These are phyloP conservation scores for Sebastes jordani DNA, from an alignment of 2,797 vertebrate genomes.

Conservation along the genomic window DNA sequence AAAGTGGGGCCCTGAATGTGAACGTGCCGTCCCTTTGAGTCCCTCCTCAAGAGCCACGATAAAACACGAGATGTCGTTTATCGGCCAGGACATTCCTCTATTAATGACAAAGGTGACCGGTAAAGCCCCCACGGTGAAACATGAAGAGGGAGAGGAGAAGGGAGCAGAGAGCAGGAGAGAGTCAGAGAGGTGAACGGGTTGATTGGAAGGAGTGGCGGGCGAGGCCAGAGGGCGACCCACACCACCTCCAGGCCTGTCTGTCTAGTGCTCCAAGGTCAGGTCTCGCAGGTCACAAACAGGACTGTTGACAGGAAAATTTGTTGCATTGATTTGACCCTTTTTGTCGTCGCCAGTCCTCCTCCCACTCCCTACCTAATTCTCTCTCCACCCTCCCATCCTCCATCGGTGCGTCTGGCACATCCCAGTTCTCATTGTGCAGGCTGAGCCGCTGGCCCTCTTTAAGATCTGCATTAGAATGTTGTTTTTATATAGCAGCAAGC, in stretches of 20 bases:
- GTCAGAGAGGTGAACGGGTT: constrained; percentile 55
- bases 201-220: constrained; percentile 46
- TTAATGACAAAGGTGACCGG: constrained; percentile 70
- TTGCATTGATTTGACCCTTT: constrained; percentile 49
- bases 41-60: constrained; percentile 30
- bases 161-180: constrained; percentile 22
- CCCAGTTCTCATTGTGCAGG: constrained; percentile 71
- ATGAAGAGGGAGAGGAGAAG: constrained; percentile 52
- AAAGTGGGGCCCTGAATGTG: not conserved
- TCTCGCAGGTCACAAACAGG: constrained; percentile 16
- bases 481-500: constrained; percentile 81
- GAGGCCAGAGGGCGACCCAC: constrained; percentile 44
- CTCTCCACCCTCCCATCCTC: constrained; percentile 52
- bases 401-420: constrained; percentile 58
- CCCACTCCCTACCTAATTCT: constrained; percentile 33
- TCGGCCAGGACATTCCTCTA: constrained; percentile 64
- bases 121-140: constrained; percentile 56
- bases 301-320: constrained; percentile 42
- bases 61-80: constrained; percentile 48
- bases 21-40: constrained; percentile 39
- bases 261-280: constrained; percentile 41
- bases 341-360: not conserved
- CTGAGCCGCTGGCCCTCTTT: constrained; percentile 71
- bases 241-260: not conserved
- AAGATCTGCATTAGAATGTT: constrained; percentile 79